Conservation (phyloP, 2,888 invertebrate genomes). For the Toxonevra muliebris region DNA sequence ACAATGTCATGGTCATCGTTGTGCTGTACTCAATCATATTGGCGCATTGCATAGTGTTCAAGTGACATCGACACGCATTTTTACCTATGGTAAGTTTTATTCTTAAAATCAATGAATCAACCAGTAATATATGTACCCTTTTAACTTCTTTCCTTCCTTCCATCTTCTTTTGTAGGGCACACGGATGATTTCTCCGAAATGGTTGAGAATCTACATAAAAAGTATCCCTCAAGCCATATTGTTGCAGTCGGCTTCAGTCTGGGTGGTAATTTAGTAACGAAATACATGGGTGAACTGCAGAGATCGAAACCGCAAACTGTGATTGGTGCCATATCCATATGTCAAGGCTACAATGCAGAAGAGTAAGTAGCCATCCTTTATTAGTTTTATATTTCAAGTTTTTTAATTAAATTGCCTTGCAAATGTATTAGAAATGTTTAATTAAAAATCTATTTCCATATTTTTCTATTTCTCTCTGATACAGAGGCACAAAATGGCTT, state of each 20-base stretch:
- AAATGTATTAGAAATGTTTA: too few species aligned
- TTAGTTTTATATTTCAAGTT: too few species aligned
- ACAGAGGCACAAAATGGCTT: slow-evolving; percentile 81
- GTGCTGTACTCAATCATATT: slow-evolving; percentile 93
- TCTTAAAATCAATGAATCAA: slow-evolving; percentile 1
- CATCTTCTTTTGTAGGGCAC: slow-evolving; percentile 72
- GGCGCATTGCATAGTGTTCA: slow-evolving; percentile 86
- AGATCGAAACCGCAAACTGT: slow-evolving; percentile 74
- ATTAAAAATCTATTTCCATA: too few species aligned
- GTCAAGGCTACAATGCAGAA: slow-evolving; percentile 93
- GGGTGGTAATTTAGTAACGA: slow-evolving; percentile 92
- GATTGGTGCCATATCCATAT: slow-evolving; percentile 90
- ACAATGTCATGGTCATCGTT: slow-evolving; percentile 89
- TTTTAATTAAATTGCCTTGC: too few species aligned
- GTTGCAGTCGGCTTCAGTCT: slow-evolving; percentile 92
- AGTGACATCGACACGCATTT: slow-evolving; percentile 87
- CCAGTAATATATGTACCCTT: slow-evolving; percentile 9
- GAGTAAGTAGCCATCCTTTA: slow-evolving; percentile 74
- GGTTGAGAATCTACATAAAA: slow-evolving; percentile 77
- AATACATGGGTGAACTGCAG: slow-evolving; percentile 85
- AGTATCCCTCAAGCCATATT: slow-evolving; percentile 80
- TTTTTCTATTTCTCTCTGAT: slow-evolving; percentile 54
- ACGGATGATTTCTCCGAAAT: slow-evolving; percentile 89
- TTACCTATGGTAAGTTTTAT: slow-evolving; percentile 82
- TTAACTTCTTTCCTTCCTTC: background rate